Conservation (phyloP, 2,888 invertebrate species). For the Lobophora halterata region DNA sequence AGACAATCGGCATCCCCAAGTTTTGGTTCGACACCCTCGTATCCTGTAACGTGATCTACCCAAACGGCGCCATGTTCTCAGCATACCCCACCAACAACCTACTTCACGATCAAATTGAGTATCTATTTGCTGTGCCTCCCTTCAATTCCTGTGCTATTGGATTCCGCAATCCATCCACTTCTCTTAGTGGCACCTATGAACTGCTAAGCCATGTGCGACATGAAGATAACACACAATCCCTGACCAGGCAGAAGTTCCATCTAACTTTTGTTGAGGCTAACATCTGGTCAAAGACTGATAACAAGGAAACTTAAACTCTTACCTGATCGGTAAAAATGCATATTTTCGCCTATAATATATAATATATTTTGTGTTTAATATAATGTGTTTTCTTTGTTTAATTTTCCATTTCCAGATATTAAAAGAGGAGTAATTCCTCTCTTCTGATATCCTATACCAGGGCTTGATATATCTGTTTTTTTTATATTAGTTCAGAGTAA, state of each 20-base stretch:
- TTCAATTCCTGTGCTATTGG: conserved; percentile 42
- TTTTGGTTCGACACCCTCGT: conserved; percentile 38
- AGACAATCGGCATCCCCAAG: conserved; percentile 40
- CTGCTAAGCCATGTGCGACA: conserved; percentile 41
- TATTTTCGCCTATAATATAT: no score
- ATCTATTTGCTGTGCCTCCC: conserved; percentile 29
- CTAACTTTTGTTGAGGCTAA: no score
- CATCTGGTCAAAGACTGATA: no score
- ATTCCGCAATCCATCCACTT: conserved; percentile 36
- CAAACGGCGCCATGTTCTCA: conserved; percentile 42
- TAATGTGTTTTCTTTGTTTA: no score
- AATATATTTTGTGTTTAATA: no score
- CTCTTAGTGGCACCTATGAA: conserved; percentile 48
- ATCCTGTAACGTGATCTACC: conserved; percentile 45
- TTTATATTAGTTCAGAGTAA: no score
- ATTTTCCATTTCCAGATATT: no score
- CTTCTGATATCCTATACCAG: no score
- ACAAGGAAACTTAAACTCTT: no score
- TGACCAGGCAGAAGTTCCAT: conserved; percentile 44
- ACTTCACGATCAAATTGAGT: conserved; percentile 1
- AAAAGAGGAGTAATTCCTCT: no score
- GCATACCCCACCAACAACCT: conserved; percentile 41
- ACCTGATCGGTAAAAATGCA: no score
- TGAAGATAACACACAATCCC: conserved; percentile 28
- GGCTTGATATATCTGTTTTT: no score